phyloP scores from a whole-genome alignment of 2,797 vertebrate genomes.

The Odontamblyopus lacepedii region DNA sequence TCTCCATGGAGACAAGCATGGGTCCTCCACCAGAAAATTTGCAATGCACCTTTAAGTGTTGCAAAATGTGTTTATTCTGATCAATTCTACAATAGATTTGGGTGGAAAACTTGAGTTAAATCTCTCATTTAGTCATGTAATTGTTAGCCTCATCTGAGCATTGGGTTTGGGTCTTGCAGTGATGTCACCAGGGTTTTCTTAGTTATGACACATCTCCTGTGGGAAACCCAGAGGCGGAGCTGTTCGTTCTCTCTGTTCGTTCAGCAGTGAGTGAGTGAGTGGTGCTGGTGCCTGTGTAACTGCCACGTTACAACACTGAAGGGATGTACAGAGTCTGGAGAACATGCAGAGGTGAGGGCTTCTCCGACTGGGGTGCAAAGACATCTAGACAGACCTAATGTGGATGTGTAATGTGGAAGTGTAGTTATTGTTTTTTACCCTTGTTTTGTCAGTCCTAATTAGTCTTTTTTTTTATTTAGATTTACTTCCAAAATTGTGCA shows the following conservation, averaged over 20 bases:
- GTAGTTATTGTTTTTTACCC: background rate
- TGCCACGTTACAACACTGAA: slow-evolving; percentile 65
- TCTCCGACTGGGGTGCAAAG: background rate
- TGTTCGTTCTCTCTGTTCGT: slow-evolving; percentile 43
- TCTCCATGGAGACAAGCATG: too few species aligned
- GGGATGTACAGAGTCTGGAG: background rate
- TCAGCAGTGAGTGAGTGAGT: slow-evolving; percentile 35
- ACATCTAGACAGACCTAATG: too few species aligned
- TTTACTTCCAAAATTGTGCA: too few species aligned
- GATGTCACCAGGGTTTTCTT: background rate
- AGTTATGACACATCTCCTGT: slow-evolving; percentile 14
- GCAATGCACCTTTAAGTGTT: background rate
- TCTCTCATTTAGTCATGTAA: background rate
- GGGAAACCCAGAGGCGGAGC: slow-evolving; percentile 17
- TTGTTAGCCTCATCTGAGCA: slow-evolving; percentile 1
- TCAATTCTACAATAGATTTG: background rate
- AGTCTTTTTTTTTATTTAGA: background rate
- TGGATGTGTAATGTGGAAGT: background rate
- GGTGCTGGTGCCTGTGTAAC: slow-evolving; percentile 62
- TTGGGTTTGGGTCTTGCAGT: background rate
- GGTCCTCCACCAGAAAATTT: too few species aligned
- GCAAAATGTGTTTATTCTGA: background rate
- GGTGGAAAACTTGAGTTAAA: background rate
- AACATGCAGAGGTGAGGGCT: slow-evolving; percentile 19
- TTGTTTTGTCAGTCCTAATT: background rate